Evolutionary conservation across 1,140 invertebrate species (phyloP), one percentile per base, ranked within the genome.

Genomic region (Stenopsyche tienmushanensis): DNA sequence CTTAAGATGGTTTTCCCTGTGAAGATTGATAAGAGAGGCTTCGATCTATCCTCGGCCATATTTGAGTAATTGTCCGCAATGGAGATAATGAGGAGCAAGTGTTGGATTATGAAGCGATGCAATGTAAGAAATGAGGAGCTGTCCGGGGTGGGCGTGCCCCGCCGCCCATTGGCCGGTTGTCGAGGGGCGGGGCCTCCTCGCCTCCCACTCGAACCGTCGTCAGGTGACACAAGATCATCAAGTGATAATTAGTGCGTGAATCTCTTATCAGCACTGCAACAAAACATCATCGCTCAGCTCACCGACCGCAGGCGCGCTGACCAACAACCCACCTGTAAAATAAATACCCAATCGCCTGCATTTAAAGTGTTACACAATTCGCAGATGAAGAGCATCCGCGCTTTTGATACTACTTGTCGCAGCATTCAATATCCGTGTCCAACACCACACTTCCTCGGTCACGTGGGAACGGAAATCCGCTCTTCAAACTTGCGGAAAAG

Each of bases 91-190:
- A 34, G 29, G 29, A 34, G 29, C 29, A 34, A 5, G n/a, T n/a
- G 13, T 34, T 13, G 29, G 13, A 5, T 34, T 13, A 13, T 34
- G 13, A 34, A 7, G 5, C 29, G 29, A 34, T 34, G 29, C 29
- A 34, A 34, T 7, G 29, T 34, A 34, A 34, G 39, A 39, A 57
- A 57, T 57, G 34, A 57, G 54, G 49, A 57, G 65, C 44, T 64
- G 44, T 26, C 41, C 34, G 50, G 13, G 39, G 54, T 26, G 62
- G 66, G 66, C 62, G 66, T 50, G 62, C 23, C 44, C 66, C 15
- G 62, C 42, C 62, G 66, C 62, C 66, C 66, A 68, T 68, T 68
- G 66, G 66, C 55, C 62, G 62, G 29, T 25, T 24, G 54, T 24
- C 25, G 34, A 62, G 25, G 62, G 66, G 66, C 44, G 53, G 54